These are phyloP conservation scores for Lumbricus terrestris DNA, from an alignment of 2,888 invertebrate species.

Conservation along the genomic window DNA sequence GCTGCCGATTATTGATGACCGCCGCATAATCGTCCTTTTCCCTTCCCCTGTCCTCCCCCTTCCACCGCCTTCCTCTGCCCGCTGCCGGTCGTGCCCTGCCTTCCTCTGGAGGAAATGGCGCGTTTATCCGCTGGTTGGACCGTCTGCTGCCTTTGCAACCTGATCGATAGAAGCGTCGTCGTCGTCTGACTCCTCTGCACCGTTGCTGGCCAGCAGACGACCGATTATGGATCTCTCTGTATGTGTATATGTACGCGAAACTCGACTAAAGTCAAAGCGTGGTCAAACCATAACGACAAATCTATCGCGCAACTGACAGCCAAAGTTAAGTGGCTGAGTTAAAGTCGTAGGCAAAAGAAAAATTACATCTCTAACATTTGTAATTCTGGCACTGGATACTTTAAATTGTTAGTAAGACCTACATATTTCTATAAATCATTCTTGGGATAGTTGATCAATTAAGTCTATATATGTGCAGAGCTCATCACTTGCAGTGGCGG, in stretches of 20 bases:
- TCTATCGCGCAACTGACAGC: background rate
- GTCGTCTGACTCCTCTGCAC: background rate
- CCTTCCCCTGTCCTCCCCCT: background rate
- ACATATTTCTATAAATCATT: too few relatives aligned
- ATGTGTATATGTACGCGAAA: background rate
- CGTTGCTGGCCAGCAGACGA: background rate
- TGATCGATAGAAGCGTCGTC: background rate
- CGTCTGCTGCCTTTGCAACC: background rate
- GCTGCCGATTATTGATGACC: conserved; percentile 3
- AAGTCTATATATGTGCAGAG: too few relatives aligned
- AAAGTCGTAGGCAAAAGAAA: too few relatives aligned
- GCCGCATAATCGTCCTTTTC: background rate
- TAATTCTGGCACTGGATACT: too few relatives aligned
- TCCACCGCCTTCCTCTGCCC: background rate
- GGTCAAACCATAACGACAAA: background rate
- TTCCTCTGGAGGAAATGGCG: background rate
- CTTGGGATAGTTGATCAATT: too few relatives aligned
- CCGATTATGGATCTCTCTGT: background rate
- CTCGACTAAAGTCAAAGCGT: too few relatives aligned
- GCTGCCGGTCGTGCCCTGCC: background rate
- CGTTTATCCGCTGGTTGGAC: background rate
- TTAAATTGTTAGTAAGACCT: too few relatives aligned
- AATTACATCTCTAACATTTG: too few relatives aligned
- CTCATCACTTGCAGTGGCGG: too few relatives aligned
- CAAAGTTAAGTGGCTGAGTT: too few relatives aligned